Evolutionary conservation across 2,113 vertebrate species (phyloP), one percentile per base, ranked within the genome.

Genomic region (Aix galericulata): DNA sequence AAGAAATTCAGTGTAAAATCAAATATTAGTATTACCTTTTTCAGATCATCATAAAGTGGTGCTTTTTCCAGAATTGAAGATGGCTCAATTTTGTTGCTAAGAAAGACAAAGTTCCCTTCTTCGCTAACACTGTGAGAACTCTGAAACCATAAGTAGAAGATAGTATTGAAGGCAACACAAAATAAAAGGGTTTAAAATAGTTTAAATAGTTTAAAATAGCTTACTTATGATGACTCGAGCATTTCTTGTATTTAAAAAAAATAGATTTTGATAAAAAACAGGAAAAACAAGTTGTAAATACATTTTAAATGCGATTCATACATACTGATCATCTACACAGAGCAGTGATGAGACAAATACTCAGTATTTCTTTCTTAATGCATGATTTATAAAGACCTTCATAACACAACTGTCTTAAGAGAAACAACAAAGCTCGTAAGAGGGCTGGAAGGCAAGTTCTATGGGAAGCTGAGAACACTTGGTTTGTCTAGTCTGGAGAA

Each of bases 41-140:
- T 98, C 77, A 99, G 88, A 27, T 46, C 25, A 36, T 97, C 88
- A 11, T 88, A 97, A 72, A 99, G 78, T 2, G 98, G 98, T 9
- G 98, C 96, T 3, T 84, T 93, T 31, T 98, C 97, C 71, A 99
- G n/a, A 86, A 64, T 72, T 25, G 86, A 93, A 11, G 98, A 98
- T 18, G 98, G 98, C 84, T 98, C 68, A 58, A 96, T 68, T 95
- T 89, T 93, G 95, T 89, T 88, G 76, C 93, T 40, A 91, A 98
- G 94, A 97, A 98, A 78, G 71, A 97, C 73, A 31, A 94, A 79
- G n/a, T 90, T 77, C 26, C 66, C 80, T 55, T 21, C 82, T 7
- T 59, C 29, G 25, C 20, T 64, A 6, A 18, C 17, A 21, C 81
- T 95, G 31, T 97, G 92, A 73, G 85, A 91, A 87, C 63, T 88